Conservation (phyloP, 1,140 invertebrate genomes). For the Onthophagus taurus region DNA sequence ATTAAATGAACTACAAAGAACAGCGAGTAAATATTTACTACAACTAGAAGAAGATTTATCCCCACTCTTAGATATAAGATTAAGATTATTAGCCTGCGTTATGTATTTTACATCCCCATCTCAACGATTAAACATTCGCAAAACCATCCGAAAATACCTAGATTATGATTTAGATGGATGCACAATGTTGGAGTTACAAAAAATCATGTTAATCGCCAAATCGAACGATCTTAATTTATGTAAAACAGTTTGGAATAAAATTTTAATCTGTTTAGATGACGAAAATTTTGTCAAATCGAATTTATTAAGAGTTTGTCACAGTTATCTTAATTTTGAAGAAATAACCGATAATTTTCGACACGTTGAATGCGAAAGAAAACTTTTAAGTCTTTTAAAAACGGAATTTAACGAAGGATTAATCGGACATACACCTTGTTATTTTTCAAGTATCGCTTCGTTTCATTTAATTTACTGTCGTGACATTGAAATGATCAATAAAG, state of each 20-base stretch:
- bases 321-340: slow-evolving; percentile 45
- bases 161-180: slow-evolving; percentile 20
- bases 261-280: slow-evolving; percentile 13
- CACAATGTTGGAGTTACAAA: slow-evolving; percentile 29
- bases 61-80: slow-evolving; percentile 12
- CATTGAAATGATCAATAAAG: slow-evolving; percentile 29
- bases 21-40: slow-evolving; percentile 23
- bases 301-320: slow-evolving; percentile 36
- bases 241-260: slow-evolving; percentile 38
- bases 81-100: slow-evolving; percentile 25
- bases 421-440: slow-evolving; percentile 33
- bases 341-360: slow-evolving; percentile 42
- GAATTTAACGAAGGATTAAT: slow-evolving; percentile 34
- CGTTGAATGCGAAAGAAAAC: slow-evolving; percentile 36
- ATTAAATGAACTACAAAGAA: slow-evolving; percentile 28
- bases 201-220: slow-evolving; percentile 38
- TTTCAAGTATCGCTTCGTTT: slow-evolving; percentile 38
- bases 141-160: slow-evolving; percentile 30
- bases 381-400: slow-evolving; percentile 35
- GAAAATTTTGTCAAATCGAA: background rate
- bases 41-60: slow-evolving; percentile 22
- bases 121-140: slow-evolving; percentile 31
- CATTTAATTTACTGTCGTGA: slow-evolving; percentile 39
- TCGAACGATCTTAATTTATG: slow-evolving; percentile 36
- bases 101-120: slow-evolving; percentile 29